A percentile compares a stretch with the other conserved stretches of the same genome.
Evolutionary conservation across 2,888 invertebrate species (phyloP).

Genomic region (Isoperla grammatica): DNA sequence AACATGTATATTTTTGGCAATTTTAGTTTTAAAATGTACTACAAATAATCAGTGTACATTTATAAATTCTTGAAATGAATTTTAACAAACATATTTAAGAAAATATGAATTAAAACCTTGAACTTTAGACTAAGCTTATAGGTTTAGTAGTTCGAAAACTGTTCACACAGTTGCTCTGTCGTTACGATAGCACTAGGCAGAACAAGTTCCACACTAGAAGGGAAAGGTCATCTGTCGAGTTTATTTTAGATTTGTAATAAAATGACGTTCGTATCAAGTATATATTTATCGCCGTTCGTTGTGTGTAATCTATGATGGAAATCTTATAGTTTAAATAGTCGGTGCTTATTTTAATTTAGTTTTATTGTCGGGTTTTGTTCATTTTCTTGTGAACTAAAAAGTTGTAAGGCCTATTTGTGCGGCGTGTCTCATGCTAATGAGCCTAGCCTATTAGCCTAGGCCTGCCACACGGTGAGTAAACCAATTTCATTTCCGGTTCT

Average conservation of each 20-base stretch:
- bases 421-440: constrained; percentile 26
- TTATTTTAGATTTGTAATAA: constrained; percentile 15
- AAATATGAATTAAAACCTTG: too few relatives aligned
- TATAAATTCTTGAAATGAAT: too few relatives aligned
- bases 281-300: constrained; percentile 3
- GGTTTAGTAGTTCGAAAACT: too few relatives aligned
- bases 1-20: background rate
- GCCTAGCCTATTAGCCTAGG: constrained; percentile 24
- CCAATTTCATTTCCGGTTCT: constrained; percentile 26
- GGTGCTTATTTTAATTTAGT: background rate
- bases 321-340: constrained; percentile 5
- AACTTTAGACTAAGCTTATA: too few relatives aligned
- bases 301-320: constrained; percentile 20
- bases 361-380: background rate
- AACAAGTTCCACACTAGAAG: background rate
- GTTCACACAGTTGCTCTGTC: background rate
- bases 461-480: constrained; percentile 20
- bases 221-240: background rate
- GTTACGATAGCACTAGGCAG: constrained; percentile 10
- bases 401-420: constrained; percentile 4
- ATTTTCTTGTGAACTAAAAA: too few relatives aligned
- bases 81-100: too few relatives aligned
- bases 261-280: constrained; percentile 17
- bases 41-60: too few relatives aligned
- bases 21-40: background rate